Percentiles rank a stretch among this genome's conserved stretches.
Conservation (phyloP, 2,113 vertebrate species). For the Daphoenositta chrysoptera region DNA sequence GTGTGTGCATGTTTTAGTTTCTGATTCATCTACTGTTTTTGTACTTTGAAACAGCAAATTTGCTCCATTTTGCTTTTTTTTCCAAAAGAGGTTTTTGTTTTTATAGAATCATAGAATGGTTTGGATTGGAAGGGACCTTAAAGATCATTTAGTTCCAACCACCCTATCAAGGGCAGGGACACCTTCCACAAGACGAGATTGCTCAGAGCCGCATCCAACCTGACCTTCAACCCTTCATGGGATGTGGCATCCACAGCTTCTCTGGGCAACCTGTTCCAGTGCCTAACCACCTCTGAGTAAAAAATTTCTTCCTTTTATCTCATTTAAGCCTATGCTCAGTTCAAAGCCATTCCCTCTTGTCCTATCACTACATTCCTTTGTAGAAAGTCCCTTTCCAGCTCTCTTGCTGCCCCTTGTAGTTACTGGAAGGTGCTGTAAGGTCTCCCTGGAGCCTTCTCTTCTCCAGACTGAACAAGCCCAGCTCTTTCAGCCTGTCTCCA, state of each 20-base stretch:
- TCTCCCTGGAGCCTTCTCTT: not conserved
- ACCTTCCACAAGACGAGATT: not conserved
- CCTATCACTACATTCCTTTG: not conserved
- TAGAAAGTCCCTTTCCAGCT: not conserved
- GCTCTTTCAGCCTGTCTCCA: rapidly evolving
- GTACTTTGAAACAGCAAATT: not conserved
- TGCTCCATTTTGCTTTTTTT: not conserved
- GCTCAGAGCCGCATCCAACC: not conserved
- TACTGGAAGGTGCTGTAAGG: not conserved
- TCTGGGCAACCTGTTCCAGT: not conserved
- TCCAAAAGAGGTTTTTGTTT: not conserved
- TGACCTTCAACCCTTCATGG: not conserved
- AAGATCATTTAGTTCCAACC: not conserved
- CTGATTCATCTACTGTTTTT: not conserved
- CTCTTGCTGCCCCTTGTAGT: not conserved
- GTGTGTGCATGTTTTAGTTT: not conserved
- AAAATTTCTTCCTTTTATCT: not conserved
- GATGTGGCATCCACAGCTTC: not conserved
- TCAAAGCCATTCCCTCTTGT: not conserved
- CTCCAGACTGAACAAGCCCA: not conserved
- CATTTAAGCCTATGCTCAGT: not conserved
- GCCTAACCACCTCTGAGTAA: not conserved
- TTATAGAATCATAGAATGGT: not conserved
- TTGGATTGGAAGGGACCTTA: not conserved
- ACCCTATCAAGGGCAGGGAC: not conserved